Base-by-base conservation (phyloP, 2,113 vertebrate species). In the Syngnathus scovelli region DNA sequence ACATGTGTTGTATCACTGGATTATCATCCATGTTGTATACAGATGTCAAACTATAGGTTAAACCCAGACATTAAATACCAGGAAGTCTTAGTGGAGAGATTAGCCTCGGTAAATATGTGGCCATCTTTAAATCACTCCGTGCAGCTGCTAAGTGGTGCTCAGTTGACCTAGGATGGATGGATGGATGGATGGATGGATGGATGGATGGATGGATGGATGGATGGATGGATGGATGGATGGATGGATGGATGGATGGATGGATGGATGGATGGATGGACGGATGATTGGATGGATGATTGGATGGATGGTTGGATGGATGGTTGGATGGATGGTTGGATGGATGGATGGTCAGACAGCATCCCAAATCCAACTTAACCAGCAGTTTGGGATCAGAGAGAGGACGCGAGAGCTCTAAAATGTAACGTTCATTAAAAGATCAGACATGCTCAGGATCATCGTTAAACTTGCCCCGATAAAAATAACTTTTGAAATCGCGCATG, bases 401-500 rank as follows among this genome's bases (percentile, higher is more conserved):
- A 18, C 52, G 68, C 11, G 48, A 55, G 63, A 62, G 74, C 33
- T 51, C 83, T 83, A 82, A 84, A 33, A 86, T 79, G 51, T 75
- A 68, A 43, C 27, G 6, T 79, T 86, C 71, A 84, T 78, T 74
- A 83, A 83, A 82, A 84, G 83, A 82, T 85, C 78, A 80, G 75
- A 84, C 74, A 72, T 54, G 75, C 59, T 72, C 64, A 68, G 77
- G 80, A 87, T 87, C 79, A 83, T 74, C 68, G 86, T 76, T 76
- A 83, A 84, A 78, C 77, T 77, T 48, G 78, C 61, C 73, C 72
- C 63, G 71, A 72, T 75, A 85, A 33, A 75, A 79, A 73, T 71
- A 78, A 48, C 37, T 49, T 69, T 76, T 82, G 65, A 80, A 83
- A 83, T 79, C 77, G 46, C 41, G 67, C 13, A 66, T 65, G 56